Percentiles rank a stretch among this genome's conserved stretches.
Evolutionary conservation across 2,888 invertebrate species (phyloP).

Genomic region (Parapristionchus giblindavisi): DNA sequence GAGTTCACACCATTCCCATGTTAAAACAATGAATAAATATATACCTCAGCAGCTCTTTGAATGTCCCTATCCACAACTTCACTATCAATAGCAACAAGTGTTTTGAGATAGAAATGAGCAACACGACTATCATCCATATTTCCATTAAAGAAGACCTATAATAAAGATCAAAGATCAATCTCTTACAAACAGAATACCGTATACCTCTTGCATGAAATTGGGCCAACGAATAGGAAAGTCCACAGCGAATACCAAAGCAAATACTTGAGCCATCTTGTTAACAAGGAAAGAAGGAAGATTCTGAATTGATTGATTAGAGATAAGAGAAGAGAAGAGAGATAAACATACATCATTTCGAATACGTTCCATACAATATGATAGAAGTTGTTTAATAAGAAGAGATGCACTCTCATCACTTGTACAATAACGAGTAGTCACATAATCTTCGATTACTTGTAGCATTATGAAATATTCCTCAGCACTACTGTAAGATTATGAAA

Average conservation of each 20-base stretch:
- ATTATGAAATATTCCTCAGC: constrained; percentile 71
- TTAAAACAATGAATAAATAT: constrained; percentile 4
- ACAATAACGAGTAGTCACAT: constrained; percentile 61
- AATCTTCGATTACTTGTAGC: constrained; percentile 72
- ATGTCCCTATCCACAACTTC: constrained; percentile 74
- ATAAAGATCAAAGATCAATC: too few relatives aligned
- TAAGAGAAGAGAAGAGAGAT: not conserved
- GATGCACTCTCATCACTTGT: constrained; percentile 11
- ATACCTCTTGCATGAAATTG: constrained; percentile 73
- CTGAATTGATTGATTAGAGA: constrained; percentile 32
- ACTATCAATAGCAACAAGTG: constrained; percentile 74
- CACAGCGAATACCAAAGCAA: constrained; percentile 74
- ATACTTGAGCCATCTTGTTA: constrained; percentile 75
- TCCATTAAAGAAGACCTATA: constrained; percentile 15
- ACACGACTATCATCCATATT: constrained; percentile 39
- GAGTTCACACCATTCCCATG: not conserved
- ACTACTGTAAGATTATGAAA: constrained; percentile 41
- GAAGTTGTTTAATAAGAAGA: constrained; percentile 37
- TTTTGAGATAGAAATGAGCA: constrained; percentile 74
- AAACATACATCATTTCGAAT: not conserved
- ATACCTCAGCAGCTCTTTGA: constrained; percentile 69
- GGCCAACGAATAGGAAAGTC: constrained; percentile 75
- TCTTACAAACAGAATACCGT: constrained; percentile 51
- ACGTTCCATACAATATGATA: not conserved
- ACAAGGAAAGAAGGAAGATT: constrained; percentile 70